phyloP scores from a whole-genome alignment of 1,140 invertebrate species.

The Drosophila trapezifrons region DNA sequence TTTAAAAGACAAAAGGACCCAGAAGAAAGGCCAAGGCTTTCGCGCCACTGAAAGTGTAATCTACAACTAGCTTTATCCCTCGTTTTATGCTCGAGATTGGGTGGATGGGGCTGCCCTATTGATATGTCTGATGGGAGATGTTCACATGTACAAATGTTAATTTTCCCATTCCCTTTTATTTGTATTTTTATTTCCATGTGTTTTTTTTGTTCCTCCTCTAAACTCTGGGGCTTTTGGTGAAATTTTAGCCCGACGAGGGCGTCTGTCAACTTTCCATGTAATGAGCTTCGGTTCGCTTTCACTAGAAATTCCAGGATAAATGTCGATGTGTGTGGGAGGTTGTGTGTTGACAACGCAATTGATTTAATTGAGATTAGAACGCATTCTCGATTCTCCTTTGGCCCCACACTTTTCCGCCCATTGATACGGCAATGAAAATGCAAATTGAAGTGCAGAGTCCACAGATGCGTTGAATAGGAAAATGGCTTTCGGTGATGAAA shows the following conservation, averaged over 20 bases:
- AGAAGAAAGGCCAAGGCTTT: too few species aligned
- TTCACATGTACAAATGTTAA: conserved; percentile 30
- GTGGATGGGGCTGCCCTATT: conserved; percentile 10
- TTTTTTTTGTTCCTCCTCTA: neutral
- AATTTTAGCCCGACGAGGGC: conserved; percentile 6
- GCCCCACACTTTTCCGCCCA: conserved; percentile 8
- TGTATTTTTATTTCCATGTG: neutral
- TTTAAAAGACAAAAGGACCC: too few species aligned
- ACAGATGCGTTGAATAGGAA: conserved; percentile 29
- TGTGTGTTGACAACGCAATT: conserved; percentile 36
- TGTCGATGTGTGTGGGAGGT: neutral
- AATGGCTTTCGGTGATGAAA: conserved; percentile 25
- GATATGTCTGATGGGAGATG: conserved; percentile 42
- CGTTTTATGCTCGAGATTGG: conserved; percentile 5
- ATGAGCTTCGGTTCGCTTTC: conserved; percentile 19
- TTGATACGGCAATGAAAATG: conserved; percentile 51
- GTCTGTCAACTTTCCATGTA: conserved; percentile 3
- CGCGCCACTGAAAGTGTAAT: neutral
- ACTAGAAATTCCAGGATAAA: conserved; percentile 1
- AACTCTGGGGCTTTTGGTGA: conserved; percentile 13
- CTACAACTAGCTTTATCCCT: conserved; percentile 9
- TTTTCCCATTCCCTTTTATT: conserved; percentile 3
- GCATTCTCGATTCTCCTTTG: conserved; percentile 16
- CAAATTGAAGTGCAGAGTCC: conserved; percentile 56
- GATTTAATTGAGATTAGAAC: conserved; percentile 54